A percentile compares a stretch with the other conserved stretches of the same genome.
Evolutionary conservation across 2,888 invertebrate genomes (phyloP).

Genomic region (Eulithis testata): DNA sequence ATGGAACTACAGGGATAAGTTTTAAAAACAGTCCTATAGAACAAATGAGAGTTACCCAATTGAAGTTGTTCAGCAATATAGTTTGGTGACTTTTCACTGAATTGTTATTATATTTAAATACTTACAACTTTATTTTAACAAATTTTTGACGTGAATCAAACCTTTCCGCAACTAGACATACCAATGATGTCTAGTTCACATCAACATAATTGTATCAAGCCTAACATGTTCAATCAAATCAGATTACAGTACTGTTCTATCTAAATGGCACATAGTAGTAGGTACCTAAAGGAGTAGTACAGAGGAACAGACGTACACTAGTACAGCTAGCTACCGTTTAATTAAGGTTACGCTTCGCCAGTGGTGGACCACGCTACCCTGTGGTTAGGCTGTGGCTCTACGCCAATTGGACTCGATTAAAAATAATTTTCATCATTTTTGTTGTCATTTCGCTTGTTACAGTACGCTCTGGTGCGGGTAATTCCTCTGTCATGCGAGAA

Average conservation of each 20-base stretch:
- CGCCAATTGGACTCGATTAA: slow-evolving; percentile 81
- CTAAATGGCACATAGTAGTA: slow-evolving; percentile 19
- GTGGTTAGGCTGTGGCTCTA: slow-evolving; percentile 56
- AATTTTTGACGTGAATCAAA: too few relatives aligned
- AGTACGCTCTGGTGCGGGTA: slow-evolving; percentile 69
- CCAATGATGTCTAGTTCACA: too few relatives aligned
- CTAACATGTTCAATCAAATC: slow-evolving; percentile 1
- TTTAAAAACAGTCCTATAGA: too few relatives aligned
- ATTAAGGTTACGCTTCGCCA: slow-evolving; percentile 77
- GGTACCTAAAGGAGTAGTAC: neutral
- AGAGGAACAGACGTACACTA: slow-evolving; percentile 43
- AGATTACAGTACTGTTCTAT: slow-evolving; percentile 14
- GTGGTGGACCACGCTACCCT: slow-evolving; percentile 60
- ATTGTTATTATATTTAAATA: too few relatives aligned
- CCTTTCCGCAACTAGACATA: too few relatives aligned
- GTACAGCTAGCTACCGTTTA: slow-evolving; percentile 64
- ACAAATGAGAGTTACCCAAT: too few relatives aligned
- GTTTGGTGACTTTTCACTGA: too few relatives aligned
- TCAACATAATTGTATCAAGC: neutral
- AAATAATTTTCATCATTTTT: slow-evolving; percentile 83
- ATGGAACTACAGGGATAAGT: too few relatives aligned
- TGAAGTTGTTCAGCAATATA: too few relatives aligned
- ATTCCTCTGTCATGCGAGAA: slow-evolving; percentile 63
- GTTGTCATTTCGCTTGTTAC: slow-evolving; percentile 80
- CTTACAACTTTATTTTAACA: too few relatives aligned